These are phyloP conservation scores for Holotrichia oblita DNA, from an alignment of 1,140 invertebrate genomes.

Conservation along the genomic window DNA sequence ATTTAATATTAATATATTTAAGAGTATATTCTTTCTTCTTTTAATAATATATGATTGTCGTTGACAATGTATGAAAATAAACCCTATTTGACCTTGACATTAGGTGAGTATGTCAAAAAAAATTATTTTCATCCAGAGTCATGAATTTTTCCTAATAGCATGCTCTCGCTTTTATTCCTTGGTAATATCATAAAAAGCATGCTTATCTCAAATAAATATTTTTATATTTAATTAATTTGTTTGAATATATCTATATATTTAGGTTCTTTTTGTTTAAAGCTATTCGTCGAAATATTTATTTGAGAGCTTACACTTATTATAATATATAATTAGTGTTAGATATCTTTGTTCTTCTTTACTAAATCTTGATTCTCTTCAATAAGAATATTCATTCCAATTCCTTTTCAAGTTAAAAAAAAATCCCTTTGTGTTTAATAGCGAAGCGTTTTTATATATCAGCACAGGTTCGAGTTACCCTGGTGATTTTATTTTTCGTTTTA, in stretches of 20 bases:
- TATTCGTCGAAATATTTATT: constrained; percentile 19
- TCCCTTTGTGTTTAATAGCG: neutral
- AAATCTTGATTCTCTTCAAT: neutral
- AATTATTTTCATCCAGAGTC: constrained; percentile 47
- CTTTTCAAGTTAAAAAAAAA: neutral
- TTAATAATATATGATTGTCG: constrained; percentile 56
- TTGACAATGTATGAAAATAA: constrained; percentile 56
- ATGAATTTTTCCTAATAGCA: constrained; percentile 47
- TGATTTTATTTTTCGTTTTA: neutral
- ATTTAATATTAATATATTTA: constrained; percentile 11
- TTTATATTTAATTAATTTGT: neutral
- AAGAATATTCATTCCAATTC: neutral
- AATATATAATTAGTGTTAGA: neutral
- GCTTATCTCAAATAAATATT: neutral
- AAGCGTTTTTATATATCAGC: neutral
- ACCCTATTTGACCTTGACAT: neutral
- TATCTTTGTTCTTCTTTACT: neutral
- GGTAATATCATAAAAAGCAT: neutral
- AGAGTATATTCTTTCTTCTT: constrained; percentile 22
- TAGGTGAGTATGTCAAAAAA: too few species aligned
- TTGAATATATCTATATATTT: neutral
- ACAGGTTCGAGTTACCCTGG: neutral
- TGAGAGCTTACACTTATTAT: constrained; percentile 4
- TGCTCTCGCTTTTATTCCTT: constrained; percentile 35
- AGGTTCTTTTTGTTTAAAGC: neutral